Evolutionary conservation across 2,888 invertebrate genomes (phyloP), one percentile per base, ranked within the genome.

Genomic region (Trissoscelio sp.): DNA sequence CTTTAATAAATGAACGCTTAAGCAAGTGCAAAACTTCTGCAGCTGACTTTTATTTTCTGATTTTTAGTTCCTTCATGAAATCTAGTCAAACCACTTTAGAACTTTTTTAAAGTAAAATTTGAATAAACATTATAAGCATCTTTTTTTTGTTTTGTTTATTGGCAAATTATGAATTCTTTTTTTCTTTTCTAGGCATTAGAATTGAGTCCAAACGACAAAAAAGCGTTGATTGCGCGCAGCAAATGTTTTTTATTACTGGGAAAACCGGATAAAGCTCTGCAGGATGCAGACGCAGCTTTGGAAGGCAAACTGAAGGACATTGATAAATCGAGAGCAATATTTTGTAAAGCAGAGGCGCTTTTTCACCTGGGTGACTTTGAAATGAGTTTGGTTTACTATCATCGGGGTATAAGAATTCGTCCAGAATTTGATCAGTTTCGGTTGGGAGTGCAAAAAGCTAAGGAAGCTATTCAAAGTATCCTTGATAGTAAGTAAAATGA

Each of bases 351-450:
- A 0, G 98, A 98, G 91, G 95, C 97, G 0, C 92, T 98, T 39
- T 98, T 98, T 92, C 96, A 96, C 90, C 94, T 97, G 58, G 97
- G 97, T 0, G 96, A 98, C 89, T 98, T 98, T 89, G 98, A 98
- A 90, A 95, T 97, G 91, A 97, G 98, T 86, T 93, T 98, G 22
- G 97, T 98, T 88, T 97, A 95, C 88, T 98, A 96, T 88, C 97
- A 98, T 90, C 93, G 97, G 20, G 98, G 98, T 0, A 92, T 96
- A 83, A 94, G 96, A 37, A 94, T 96, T 20, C 93, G 98, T 2
- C 97, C 97, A 0, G 98, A 98, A 87, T 93, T 97, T 75, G 95
- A 95, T 84, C 94, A 94, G 70, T 95, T 95, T 87, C 93, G 95
- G 77, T 93, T 96, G 34, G 97, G 97, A 5, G 96, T 98, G 0